Base-by-base conservation (phyloP, 2,888 invertebrate species). In the Seira ritae region DNA sequence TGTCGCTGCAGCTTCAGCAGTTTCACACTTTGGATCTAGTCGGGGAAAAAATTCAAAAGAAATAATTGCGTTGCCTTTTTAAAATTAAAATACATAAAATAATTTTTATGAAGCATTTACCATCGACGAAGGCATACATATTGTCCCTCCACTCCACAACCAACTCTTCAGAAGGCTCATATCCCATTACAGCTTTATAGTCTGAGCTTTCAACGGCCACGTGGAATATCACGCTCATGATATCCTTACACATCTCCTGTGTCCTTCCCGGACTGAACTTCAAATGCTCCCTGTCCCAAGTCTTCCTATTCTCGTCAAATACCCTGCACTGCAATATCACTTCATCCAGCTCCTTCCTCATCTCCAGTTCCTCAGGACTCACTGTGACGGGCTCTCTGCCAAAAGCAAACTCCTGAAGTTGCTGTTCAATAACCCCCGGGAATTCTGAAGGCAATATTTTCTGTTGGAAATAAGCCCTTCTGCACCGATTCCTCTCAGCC, bases 381-480 rank as follows among this genome's bases (percentile, higher is more conserved):
- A 42, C 6, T 6, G 42, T 42, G 42, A 42, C 42, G 12, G 42
- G 42, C 6, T 42, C 42, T 12, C 42, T 42, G 12, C 12, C 12
- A 12, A 8, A 42, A 8, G 42, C 42, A 42, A 42, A 42, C 6
- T 42, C 42, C 12, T 12, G 6, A 42, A 42, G 42, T 12, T 42
- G 42, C 42, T 42, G 42, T 6, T 42, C 42, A 42, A 42, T 42
- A 42, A 8, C 12, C 12, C 42, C 6, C 6, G 42, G 42, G 42
- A 42, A 42, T 8, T 42, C 42, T 12, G 12, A 42, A 42, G 42
- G 42, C 12, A 42, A 42, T 42, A 42, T 42, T 42, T 42, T 42
- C 42, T 71, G 42, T 6, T 31, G 69, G 50, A 78, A 78, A 19
- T 62, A 71, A 6, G 71, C 62, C 70, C 31, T 71, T 50, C 78